phyloP scores from a whole-genome alignment of 2,113 vertebrate species.

The Strigops habroptila region DNA sequence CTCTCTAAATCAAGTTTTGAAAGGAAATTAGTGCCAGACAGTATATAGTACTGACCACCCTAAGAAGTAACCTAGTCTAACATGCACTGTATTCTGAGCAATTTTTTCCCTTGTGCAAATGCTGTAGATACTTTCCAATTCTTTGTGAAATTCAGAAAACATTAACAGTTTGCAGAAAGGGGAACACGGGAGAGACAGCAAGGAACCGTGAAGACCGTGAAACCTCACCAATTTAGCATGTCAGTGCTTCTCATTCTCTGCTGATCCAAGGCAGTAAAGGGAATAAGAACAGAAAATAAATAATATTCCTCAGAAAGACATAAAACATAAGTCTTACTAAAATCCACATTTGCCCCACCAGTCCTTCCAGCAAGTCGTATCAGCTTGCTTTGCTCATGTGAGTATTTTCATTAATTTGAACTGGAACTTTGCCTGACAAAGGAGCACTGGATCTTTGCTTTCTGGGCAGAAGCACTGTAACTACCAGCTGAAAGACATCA shows the following conservation, averaged over 20 bases:
- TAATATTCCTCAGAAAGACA: conserved; percentile 38
- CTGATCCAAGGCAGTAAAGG: conserved; percentile 46
- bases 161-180: neutral
- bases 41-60: neutral
- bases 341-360: neutral
- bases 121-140: neutral
- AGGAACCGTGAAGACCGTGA: conserved; percentile 39
- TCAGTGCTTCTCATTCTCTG: conserved; percentile 14
- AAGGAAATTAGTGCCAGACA: neutral
- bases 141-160: neutral
- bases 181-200: neutral
- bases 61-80: neutral
- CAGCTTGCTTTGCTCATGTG: neutral
- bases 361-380: neutral
- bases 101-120: neutral
- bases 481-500: conserved; percentile 55
- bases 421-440: conserved; percentile 16
- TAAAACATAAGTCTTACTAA: conserved; percentile 18
- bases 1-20: neutral
- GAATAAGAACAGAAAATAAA: conserved; percentile 41
- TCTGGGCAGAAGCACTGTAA: conserved; percentile 14
- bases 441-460: neutral
- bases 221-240: conserved; percentile 27
- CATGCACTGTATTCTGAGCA: neutral
- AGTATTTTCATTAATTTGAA: conserved; percentile 15